Conservation (phyloP, 2,888 invertebrate genomes). For the Caenorhabditis panamensis region DNA sequence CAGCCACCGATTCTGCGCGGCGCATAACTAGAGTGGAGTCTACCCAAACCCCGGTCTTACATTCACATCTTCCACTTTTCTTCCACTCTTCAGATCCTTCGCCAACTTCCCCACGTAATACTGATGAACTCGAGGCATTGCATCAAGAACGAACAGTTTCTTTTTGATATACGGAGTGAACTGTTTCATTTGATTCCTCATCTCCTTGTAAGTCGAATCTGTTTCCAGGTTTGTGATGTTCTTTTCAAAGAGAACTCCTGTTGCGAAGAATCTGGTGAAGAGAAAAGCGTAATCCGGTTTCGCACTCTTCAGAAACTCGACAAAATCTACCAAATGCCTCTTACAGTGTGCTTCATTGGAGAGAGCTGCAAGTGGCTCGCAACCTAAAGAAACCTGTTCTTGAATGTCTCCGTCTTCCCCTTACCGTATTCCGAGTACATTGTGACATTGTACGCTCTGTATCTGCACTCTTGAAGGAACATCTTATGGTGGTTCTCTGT, state of each 20-base stretch:
- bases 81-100: conserved; percentile 32
- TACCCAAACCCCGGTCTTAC: conserved; percentile 4
- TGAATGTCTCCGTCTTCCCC: no score
- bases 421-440: conserved; percentile 26
- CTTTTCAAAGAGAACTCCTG: conserved; percentile 25
- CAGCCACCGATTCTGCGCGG: no score
- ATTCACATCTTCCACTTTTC: conserved; percentile 22
- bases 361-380: conserved; percentile 30
- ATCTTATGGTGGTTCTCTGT: conserved; percentile 52
- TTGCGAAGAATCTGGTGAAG: conserved; percentile 36
- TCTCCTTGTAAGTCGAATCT: conserved; percentile 31
- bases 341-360: conserved; percentile 38
- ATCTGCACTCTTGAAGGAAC: conserved; percentile 52
- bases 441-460: conserved; percentile 32
- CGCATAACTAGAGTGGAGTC: no score
- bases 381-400: conserved; percentile 42
- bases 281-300: conserved; percentile 45
- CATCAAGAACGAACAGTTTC: conserved; percentile 42
- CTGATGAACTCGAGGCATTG: conserved; percentile 30
- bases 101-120: conserved; percentile 14
- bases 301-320: conserved; percentile 33
- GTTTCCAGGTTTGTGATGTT: conserved; percentile 29
- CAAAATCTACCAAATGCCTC: conserved; percentile 23
- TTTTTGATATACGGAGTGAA: conserved; percentile 44
- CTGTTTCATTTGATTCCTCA: conserved; percentile 35